Evolutionary conservation across 1,140 invertebrate species (phyloP).

Genomic region (Tetraneura akinire): DNA sequence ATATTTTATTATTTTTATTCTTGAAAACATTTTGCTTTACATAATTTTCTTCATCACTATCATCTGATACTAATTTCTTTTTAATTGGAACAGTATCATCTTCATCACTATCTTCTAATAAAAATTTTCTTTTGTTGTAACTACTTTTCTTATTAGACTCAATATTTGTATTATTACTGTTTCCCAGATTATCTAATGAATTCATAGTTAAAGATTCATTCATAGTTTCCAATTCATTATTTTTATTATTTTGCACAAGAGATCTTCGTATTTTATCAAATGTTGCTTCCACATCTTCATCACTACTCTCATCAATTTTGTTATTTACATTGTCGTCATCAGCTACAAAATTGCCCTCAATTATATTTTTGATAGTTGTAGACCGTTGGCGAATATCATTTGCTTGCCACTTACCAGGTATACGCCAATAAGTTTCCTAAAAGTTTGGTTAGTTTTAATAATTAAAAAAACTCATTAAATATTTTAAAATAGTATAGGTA

Average conservation of each 20-base stretch:
- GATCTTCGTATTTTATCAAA: conserved; percentile 35
- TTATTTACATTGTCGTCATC: neutral
- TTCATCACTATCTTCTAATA: conserved; percentile 21
- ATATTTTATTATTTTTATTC: neutral
- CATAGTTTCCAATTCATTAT: neutral
- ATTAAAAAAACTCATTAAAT: neutral
- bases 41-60: neutral
- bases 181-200: neutral
- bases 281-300: conserved; percentile 35
- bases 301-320: conserved; percentile 24
- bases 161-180: neutral
- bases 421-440: conserved; percentile 53
- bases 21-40: no score
- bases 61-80: neutral
- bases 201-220: neutral
- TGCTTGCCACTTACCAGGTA: conserved; percentile 52
- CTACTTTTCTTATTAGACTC: neutral
- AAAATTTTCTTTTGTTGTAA: neutral
- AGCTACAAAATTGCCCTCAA: conserved; percentile 15
- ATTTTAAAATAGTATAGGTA: neutral
- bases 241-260: neutral
- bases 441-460: neutral
- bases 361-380: neutral
- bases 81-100: neutral
- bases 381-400: conserved; percentile 52